Percentiles rank a stretch among this genome's conserved stretches.
Evolutionary conservation across 2,113 vertebrate species (phyloP).

Genomic region (Passer domesticus): DNA sequence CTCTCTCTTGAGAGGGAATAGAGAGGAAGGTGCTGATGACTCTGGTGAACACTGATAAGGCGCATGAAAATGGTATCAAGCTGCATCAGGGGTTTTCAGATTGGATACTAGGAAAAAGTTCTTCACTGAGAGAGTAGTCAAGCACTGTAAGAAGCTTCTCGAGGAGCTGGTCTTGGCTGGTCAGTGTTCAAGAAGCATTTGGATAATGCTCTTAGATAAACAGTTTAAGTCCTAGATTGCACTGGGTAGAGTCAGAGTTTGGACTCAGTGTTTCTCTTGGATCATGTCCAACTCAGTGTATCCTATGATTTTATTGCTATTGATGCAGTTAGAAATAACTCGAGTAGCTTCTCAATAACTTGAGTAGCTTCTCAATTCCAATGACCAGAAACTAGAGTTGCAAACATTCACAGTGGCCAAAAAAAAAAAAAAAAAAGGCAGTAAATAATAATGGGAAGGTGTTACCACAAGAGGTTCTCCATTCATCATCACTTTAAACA

Average conservation of each 20-base stretch:
- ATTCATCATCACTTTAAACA: not conserved
- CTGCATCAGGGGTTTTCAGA: rapidly evolving
- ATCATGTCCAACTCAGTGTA: not conserved
- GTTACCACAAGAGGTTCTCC: not conserved
- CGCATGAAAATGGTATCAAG: not conserved
- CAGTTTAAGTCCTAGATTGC: not conserved
- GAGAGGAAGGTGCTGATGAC: not conserved
- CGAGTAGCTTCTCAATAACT: not conserved
- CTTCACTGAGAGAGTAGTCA: not conserved
- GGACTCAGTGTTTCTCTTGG: not conserved
- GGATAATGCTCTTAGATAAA: not conserved
- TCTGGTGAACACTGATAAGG: not conserved
- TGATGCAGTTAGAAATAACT: not conserved
- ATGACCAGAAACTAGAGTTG: not conserved
- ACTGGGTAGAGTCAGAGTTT: not conserved
- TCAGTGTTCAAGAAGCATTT: not conserved
- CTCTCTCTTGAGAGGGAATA: not conserved
- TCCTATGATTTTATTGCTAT: not conserved
- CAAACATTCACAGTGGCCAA: not conserved
- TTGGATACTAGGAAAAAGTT: not conserved
- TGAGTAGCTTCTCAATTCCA: not conserved
- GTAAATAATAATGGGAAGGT: not conserved
- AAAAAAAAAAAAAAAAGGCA: not conserved
- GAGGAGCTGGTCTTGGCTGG: not conserved
- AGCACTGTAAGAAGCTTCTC: not conserved